Evolutionary conservation across 2,888 invertebrate species (phyloP), one percentile per base, ranked within the genome.

Genomic region (Scaptomyza polygonia): DNA sequence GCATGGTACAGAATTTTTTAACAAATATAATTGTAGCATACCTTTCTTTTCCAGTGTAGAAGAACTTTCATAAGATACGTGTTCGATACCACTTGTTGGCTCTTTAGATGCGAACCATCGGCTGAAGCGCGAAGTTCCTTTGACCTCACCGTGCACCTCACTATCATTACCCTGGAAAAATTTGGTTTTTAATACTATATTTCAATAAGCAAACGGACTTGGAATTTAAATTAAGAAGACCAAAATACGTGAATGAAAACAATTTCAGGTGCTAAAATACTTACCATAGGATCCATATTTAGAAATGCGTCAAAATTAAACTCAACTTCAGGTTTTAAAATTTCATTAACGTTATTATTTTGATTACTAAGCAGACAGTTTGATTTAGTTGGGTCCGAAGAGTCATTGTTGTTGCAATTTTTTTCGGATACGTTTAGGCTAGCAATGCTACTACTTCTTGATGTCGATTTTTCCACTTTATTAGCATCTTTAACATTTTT

Each of bases 281-380:
- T 92, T 90, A 96, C 96, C 77, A 97, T 94, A 65, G 94, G 93
- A 88, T 97, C 97, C 81, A 95, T 94, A 88, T 96, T 96, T 74
- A 97, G 94, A 89, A 97, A 96, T 76, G 96, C 96, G 86, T 97
- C 97, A 71, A 97, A 94, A 92, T 96, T 96, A 90, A 97, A 96
- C 81, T 95, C 93, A 11, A 92, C 91, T 12, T 93, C 92, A 62
- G 68, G 43, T 47, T 68, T 79, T 14, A 53, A n/a, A 36, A 32
- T 29, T 16, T 52, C 39, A 39, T 44, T 67, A 32, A 16, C 30
- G 30, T n/a, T 58, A 27, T 18, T 65, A 57, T 25, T 52, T 40
- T 18, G 39, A 34, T 58, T 62, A 29, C 3, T 43, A n/a, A 48
- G 11, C 14, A 30, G 14, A 30, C 18, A n/a, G 12, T 12, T 36